A percentile compares a stretch with the other conserved stretches of the same genome.
Conservation (phyloP, 2,888 invertebrate species). For the Philhelius pedissequus region DNA sequence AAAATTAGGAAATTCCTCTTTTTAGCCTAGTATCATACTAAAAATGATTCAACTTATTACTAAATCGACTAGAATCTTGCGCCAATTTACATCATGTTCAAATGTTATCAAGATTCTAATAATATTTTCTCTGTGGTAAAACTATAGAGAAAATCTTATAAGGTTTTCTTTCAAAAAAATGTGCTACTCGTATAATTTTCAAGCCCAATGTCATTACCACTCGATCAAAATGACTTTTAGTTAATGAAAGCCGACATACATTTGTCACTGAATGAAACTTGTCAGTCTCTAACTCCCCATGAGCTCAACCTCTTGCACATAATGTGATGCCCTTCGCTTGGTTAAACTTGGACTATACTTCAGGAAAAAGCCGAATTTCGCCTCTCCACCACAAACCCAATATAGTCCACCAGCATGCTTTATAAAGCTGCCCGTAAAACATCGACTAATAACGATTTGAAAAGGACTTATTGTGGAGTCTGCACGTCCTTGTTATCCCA, state of each 20-base stretch:
- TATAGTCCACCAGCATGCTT: background rate
- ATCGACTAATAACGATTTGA: conserved; percentile 5
- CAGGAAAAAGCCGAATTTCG: background rate
- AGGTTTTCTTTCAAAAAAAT: no score
- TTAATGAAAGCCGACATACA: conserved; percentile 21
- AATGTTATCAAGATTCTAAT: no score
- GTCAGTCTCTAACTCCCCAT: background rate
- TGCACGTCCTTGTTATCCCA: conserved; percentile 49
- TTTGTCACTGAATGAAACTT: conserved; percentile 7
- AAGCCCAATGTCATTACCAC: background rate
- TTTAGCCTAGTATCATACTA: no score
- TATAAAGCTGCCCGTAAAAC: background rate
- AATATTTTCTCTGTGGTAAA: no score
- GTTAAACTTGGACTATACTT: background rate
- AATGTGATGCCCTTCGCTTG: background rate
- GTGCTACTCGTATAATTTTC: no score
- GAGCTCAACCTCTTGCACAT: background rate
- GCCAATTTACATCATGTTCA: no score
- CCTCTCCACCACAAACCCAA: background rate
- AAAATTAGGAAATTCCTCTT: no score
- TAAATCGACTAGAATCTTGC: no score
- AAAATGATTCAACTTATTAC: no score
- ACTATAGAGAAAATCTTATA: no score
- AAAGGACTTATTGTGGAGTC: conserved; percentile 49
- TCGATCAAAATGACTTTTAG: background rate